These are phyloP conservation scores for Dinocampus coccinellae DNA, from an alignment of 2,888 invertebrate species.

Conservation along the genomic window DNA sequence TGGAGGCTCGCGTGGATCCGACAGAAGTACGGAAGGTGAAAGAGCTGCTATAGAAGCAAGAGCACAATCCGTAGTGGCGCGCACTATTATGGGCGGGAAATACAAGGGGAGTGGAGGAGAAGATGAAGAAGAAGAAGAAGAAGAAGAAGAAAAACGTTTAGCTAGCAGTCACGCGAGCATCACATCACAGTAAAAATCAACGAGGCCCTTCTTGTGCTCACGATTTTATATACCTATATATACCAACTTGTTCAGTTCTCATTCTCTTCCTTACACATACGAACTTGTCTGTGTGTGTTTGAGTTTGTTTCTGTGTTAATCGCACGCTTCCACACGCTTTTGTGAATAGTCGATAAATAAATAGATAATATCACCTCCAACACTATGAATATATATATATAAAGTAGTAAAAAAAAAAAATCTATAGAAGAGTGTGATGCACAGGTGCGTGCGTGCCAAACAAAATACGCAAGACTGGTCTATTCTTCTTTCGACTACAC, in stretches of 20 bases:
- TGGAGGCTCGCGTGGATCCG: constrained; percentile 11
- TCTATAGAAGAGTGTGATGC: constrained; percentile 31
- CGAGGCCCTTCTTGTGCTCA: constrained; percentile 37
- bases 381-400: not conserved
- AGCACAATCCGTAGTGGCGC: constrained; percentile 6
- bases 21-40: constrained; percentile 44
- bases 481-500: not conserved
- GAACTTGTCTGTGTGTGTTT: constrained; percentile 2
- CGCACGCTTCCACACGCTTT: constrained; percentile 29
- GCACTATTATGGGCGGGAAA: constrained; percentile 19
- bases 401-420: not conserved
- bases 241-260: constrained; percentile 4
- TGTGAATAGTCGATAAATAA: constrained; percentile 23
- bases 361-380: constrained; percentile 11
- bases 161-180: constrained; percentile 62
- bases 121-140: too few species aligned
- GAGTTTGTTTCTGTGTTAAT: not conserved
- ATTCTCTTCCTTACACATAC: constrained; percentile 7
- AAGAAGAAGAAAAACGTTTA: constrained; percentile 63
- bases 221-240: constrained; percentile 9
- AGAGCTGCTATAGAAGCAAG: constrained; percentile 12
- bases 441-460: constrained; percentile 46
- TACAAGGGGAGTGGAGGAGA: constrained; percentile 50
- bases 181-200: constrained; percentile 59
- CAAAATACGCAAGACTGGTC: not conserved